A percentile compares a stretch with the other conserved stretches of the same genome.
phyloP scores from a whole-genome alignment of 2,113 vertebrate species.

The Amphiprion ocellaris region DNA sequence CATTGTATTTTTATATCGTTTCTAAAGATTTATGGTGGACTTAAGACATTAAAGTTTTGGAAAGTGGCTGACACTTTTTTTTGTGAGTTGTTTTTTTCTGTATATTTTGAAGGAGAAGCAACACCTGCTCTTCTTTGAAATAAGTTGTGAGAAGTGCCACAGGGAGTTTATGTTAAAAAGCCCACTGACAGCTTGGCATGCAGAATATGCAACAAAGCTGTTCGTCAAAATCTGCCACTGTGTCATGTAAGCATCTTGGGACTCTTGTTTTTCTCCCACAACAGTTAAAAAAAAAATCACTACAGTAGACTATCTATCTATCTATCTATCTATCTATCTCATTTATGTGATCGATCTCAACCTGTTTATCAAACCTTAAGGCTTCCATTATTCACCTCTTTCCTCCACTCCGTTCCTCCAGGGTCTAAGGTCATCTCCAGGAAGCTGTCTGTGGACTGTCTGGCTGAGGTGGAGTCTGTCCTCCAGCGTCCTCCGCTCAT shows the following conservation, averaged over 20 bases:
- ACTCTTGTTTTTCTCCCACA: background rate
- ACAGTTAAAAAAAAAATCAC: background rate
- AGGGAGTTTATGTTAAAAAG: background rate
- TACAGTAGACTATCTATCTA: background rate
- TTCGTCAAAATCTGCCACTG: background rate
- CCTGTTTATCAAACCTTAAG: background rate
- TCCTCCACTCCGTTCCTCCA: slow-evolving; percentile 49
- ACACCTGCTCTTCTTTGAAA: background rate
- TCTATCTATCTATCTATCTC: no score
- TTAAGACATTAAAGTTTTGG: no score
- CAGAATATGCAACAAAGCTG: background rate
- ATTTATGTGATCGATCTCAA: background rate
- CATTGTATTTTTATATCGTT: background rate
- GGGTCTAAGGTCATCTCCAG: slow-evolving; percentile 89
- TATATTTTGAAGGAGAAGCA: no score
- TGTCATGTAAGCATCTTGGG: background rate
- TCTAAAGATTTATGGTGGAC: background rate
- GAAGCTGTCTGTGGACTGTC: slow-evolving; percentile 81
- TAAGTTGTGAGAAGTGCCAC: background rate
- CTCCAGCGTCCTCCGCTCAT: slow-evolving; percentile 85
- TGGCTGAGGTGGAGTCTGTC: slow-evolving; percentile 87
- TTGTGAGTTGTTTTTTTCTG: no score
- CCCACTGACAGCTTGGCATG: background rate
- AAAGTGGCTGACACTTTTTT: background rate
- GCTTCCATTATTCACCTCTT: background rate